Evolutionary conservation across 2,113 vertebrate species (phyloP), one percentile per base, ranked within the genome.

Genomic region (Oncorhynchus mykiss): DNA sequence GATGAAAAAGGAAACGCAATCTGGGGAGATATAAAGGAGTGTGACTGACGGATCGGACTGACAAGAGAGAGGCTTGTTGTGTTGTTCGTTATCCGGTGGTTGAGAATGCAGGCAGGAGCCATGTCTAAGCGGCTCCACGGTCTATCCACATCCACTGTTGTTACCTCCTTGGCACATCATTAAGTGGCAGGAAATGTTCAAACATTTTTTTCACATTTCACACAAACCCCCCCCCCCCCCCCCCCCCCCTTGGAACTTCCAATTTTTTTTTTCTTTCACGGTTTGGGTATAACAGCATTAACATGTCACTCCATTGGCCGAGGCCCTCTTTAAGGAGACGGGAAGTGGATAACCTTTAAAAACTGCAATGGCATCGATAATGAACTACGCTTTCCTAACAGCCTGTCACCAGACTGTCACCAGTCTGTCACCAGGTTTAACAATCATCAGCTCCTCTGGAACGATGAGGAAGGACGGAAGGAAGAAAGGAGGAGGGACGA

Each of bases 381-480:
- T 91, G 90, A 89, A 91, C 91, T 90, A 87, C 65, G 74, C 77
- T 78, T 83, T 85, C 84, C 85, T 90, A 88, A 89, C 90, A 84
- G 85, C 80, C 93, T 94, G 93, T 88, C 91, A 88, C 1, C 49
- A 31, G 29, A 1, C 93, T 94, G 93, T 88, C 91, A 88, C 1
- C 51, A 74, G 73, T 78, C 85, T 94, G 92, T 94, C 93, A 92
- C 90, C 85, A 85, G 85, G 79, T 93, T 93, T 91, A 79, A 90
- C 78, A 91, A 92, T 91, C 90, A 90, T 88, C 89, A 87, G 85
- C 87, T 89, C 87, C 78, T 90, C 86, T 81, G 85, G 84, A 39
- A 14, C n/a, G 51, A 67, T 34, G 11, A 0, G 20, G 84, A 84
- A 24, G 18, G 25, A 24, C 34, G 68, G 25, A 8, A 74, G 29